These are phyloP conservation scores for Pelodytes ibericus DNA, from an alignment of 2,797 vertebrate species.

Conservation along the genomic window DNA sequence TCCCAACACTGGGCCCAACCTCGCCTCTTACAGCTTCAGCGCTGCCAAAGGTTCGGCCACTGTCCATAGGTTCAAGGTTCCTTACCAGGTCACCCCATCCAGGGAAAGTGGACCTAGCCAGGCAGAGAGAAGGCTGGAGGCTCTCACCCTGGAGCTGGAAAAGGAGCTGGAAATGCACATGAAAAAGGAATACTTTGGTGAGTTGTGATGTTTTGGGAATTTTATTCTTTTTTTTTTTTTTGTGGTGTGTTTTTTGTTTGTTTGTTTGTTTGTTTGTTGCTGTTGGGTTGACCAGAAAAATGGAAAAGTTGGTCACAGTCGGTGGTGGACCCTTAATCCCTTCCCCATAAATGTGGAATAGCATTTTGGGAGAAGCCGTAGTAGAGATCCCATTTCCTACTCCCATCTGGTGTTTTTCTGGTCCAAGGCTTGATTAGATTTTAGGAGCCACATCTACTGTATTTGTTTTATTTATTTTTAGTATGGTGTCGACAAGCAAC, in stretches of 20 bases:
- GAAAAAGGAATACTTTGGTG: slow-evolving; percentile 97
- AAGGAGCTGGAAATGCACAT: slow-evolving; percentile 95
- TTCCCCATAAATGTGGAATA: no score
- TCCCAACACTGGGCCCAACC: slow-evolving; percentile 62
- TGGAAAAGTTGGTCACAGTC: not conserved
- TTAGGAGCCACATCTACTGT: no score
- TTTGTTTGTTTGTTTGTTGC: not conserved
- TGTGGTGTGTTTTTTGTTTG: not conserved
- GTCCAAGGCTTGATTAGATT: no score
- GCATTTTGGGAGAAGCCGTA: no score
- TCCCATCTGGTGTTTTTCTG: no score
- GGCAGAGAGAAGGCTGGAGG: slow-evolving; percentile 91
- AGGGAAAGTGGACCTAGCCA: slow-evolving; percentile 89
- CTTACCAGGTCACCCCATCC: slow-evolving; percentile 87
- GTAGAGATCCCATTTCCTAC: no score
- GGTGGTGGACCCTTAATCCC: no score
- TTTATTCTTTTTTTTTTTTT: no score
- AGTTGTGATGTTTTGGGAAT: no score
- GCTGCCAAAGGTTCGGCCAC: slow-evolving; percentile 69
- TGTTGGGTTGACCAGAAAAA: not conserved
- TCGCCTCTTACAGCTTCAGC: slow-evolving; percentile 73
- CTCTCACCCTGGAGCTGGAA: slow-evolving; percentile 92
- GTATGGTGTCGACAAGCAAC: no score
- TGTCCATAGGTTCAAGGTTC: slow-evolving; percentile 81
- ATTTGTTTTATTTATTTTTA: no score